Percentiles rank a stretch among this genome's conserved stretches.
Evolutionary conservation across 2,888 invertebrate species (phyloP).

Genomic region (Saturnia pavonia): DNA sequence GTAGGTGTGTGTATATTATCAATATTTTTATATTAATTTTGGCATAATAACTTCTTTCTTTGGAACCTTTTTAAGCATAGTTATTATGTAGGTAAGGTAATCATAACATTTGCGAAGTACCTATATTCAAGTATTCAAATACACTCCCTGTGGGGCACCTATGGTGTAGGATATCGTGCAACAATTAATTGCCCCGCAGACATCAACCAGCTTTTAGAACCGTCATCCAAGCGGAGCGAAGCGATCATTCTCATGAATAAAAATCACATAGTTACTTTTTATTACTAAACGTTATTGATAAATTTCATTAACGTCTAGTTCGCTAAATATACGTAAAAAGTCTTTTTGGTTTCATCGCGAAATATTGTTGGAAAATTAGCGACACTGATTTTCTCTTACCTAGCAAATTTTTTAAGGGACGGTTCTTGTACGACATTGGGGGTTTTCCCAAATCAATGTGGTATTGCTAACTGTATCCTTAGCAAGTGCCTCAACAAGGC

Average conservation of each 20-base stretch:
- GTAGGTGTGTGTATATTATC: too few species aligned
- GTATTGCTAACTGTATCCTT: too few species aligned
- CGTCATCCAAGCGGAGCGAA: constrained; percentile 49
- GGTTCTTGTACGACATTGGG: neutral
- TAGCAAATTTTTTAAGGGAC: neutral
- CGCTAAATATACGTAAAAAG: neutral
- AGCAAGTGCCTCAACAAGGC: neutral
- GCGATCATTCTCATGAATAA: constrained; percentile 46
- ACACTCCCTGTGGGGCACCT: constrained; percentile 53
- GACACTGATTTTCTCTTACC: neutral
- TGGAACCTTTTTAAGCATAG: neutral
- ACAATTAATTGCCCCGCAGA: constrained; percentile 70
- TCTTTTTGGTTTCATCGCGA: too few species aligned
- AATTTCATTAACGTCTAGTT: neutral
- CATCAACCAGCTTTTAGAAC: constrained; percentile 50
- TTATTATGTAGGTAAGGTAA: neutral
- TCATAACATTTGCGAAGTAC: constrained; percentile 27
- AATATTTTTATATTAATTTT: neutral
- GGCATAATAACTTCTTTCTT: neutral
- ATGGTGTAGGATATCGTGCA: constrained; percentile 66
- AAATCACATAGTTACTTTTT: constrained; percentile 34
- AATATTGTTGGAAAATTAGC: neutral
- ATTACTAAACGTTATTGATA: constrained; percentile 32
- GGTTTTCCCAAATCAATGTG: too few species aligned
- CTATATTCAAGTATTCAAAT: constrained; percentile 48